These are phyloP conservation scores for Rhipidura dahli DNA, from an alignment of 2,113 vertebrate species.

Conservation along the genomic window DNA sequence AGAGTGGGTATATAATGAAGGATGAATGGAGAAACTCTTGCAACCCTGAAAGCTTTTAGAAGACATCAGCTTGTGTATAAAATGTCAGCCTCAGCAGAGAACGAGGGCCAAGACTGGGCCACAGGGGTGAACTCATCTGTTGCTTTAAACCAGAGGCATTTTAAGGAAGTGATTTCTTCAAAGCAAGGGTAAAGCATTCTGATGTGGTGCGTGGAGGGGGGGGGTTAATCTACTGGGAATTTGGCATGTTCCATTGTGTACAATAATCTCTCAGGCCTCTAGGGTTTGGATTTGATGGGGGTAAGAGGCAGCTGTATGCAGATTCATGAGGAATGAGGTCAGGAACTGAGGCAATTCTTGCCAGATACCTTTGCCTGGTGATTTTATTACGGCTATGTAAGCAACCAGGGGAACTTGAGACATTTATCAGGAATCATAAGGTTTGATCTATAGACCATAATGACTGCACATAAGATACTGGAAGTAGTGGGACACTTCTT, in stretches of 20 bases:
- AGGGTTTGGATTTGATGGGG: constrained; percentile 21
- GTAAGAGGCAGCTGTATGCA: constrained; percentile 30
- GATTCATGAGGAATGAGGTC: constrained; percentile 11
- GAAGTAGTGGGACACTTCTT: background rate
- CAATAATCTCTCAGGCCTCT: background rate
- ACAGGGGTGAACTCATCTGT: background rate
- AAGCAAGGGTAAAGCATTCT: background rate
- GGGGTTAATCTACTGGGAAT: background rate
- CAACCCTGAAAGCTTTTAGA: background rate
- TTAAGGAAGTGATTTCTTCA: constrained; percentile 33
- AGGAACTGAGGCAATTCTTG: background rate
- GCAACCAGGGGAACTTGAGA: background rate
- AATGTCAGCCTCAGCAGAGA: background rate
- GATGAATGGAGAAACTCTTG: background rate
- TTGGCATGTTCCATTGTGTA: background rate
- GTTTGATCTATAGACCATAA: background rate
- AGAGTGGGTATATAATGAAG: background rate
- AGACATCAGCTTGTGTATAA: background rate
- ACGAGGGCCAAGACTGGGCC: background rate
- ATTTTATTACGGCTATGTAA: background rate
- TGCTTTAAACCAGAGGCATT: constrained; percentile 29
- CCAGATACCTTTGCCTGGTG: constrained; percentile 22
- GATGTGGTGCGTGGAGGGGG: background rate
- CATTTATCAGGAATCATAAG: background rate
- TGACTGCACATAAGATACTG: background rate